phyloP scores from a whole-genome alignment of 2,113 vertebrate genomes.

The Pavo muticus region DNA sequence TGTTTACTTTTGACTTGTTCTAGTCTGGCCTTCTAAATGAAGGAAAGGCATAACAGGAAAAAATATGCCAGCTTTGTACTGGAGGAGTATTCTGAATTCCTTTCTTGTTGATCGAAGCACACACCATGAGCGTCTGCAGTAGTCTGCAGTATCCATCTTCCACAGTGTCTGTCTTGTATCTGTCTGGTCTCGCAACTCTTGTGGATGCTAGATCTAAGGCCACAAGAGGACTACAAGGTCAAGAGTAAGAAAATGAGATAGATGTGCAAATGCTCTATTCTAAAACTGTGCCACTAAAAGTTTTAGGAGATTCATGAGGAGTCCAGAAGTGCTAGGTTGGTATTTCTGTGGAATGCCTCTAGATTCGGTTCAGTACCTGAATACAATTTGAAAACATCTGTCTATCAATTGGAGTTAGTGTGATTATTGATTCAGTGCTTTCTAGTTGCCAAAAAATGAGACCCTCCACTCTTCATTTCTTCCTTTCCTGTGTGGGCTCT shows the following conservation, averaged over 20 bases:
- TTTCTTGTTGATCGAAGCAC: not conserved
- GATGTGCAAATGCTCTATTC: not conserved
- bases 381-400: not conserved
- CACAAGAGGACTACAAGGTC: not conserved
- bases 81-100: not conserved
- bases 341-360: not conserved
- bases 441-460: not conserved
- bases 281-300: not conserved
- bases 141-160: not conserved
- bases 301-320: not conserved
- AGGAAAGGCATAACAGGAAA: not conserved
- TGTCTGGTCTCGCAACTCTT: not conserved
- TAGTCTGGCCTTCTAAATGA: not conserved
- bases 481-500: not conserved
- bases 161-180: not conserved
- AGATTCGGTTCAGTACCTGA: not conserved
- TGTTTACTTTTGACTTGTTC: not conserved
- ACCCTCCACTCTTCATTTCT: not conserved
- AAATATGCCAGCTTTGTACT: not conserved
- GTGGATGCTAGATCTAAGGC: not conserved
- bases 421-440: not conserved
- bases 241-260: too few relatives aligned
- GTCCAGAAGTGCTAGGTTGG: not conserved
- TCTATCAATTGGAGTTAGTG: not conserved
- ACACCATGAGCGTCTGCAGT: not conserved